Conservation (phyloP, 2,888 invertebrate species). For the Epiblema foenella region DNA sequence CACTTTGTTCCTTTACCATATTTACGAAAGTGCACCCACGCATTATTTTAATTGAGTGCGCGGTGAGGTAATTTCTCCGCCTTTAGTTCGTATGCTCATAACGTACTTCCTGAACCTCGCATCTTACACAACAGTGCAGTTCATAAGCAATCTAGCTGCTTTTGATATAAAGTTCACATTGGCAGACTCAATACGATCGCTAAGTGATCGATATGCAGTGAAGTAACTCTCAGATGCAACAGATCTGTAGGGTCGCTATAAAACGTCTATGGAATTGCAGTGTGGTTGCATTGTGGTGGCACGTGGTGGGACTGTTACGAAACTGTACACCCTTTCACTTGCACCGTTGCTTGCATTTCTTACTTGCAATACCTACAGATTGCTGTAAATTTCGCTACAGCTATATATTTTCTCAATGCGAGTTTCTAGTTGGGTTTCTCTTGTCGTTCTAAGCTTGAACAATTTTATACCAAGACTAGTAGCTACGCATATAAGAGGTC, state of each 20-base stretch:
- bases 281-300: conserved; percentile 48
- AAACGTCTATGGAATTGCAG: conserved; percentile 26
- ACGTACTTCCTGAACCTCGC: not conserved
- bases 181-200: not conserved
- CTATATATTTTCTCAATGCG: not conserved
- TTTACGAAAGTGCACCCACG: conserved; percentile 33
- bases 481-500: too few relatives aligned
- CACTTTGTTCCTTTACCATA: conserved; percentile 8
- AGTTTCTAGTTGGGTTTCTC: too few relatives aligned
- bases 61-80: conserved; percentile 36
- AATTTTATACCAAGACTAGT: too few relatives aligned
- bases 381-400: not conserved
- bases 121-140: not conserved
- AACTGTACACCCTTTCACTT: conserved; percentile 66
- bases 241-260: conserved; percentile 18
- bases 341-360: conserved; percentile 66
- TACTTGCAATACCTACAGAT: conserved; percentile 52
- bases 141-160: not conserved
- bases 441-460: too few relatives aligned
- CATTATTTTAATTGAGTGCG: conserved; percentile 35
- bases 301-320: conserved; percentile 66
- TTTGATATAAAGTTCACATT: not conserved
- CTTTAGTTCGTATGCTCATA: conserved; percentile 20
- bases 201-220: conserved; percentile 7
- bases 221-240: conserved; percentile 28